These are phyloP conservation scores for Zaprionus davidi DNA, from an alignment of 1,140 invertebrate genomes.

Conservation along the genomic window DNA sequence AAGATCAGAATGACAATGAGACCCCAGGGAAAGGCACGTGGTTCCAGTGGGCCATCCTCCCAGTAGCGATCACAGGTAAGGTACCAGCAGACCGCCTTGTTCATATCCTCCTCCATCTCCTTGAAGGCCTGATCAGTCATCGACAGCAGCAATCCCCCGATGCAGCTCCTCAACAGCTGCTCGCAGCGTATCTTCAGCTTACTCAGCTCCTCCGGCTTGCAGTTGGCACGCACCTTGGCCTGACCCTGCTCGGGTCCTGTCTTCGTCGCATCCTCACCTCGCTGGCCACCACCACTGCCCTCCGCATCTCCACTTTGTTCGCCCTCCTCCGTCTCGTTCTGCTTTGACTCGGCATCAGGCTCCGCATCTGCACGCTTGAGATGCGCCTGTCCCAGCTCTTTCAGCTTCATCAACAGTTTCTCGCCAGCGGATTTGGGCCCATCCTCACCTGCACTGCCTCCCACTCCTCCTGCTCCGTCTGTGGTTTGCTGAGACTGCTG, in stretches of 20 bases:
- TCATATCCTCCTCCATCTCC: slow-evolving; percentile 94
- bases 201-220: slow-evolving; percentile 91
- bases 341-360: slow-evolving; percentile 7
- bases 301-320: slow-evolving; percentile 48
- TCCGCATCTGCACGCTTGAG: slow-evolving; percentile 71
- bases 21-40: slow-evolving; percentile 92
- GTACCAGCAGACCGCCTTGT: slow-evolving; percentile 95
- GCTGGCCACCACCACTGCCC: slow-evolving; percentile 49
- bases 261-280: slow-evolving; percentile 46
- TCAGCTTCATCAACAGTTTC: slow-evolving; percentile 70
- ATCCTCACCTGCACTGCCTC: slow-evolving; percentile 27
- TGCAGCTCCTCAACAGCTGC: slow-evolving; percentile 88
- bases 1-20: slow-evolving; percentile 90
- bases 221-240: slow-evolving; percentile 91
- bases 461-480: background rate
- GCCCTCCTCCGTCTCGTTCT: slow-evolving; percentile 73
- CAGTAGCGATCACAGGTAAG: slow-evolving; percentile 95
- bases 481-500: slow-evolving; percentile 34
- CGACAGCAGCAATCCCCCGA: slow-evolving; percentile 90
- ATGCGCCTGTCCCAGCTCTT: slow-evolving; percentile 68
- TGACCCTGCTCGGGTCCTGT: slow-evolving; percentile 71
- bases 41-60: slow-evolving; percentile 91
- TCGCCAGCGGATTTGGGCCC: slow-evolving; percentile 66
- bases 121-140: slow-evolving; percentile 92
- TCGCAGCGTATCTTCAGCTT: slow-evolving; percentile 90